Evolutionary conservation across 2,888 invertebrate species (phyloP).

Genomic region (Arrhopalites spinosus): DNA sequence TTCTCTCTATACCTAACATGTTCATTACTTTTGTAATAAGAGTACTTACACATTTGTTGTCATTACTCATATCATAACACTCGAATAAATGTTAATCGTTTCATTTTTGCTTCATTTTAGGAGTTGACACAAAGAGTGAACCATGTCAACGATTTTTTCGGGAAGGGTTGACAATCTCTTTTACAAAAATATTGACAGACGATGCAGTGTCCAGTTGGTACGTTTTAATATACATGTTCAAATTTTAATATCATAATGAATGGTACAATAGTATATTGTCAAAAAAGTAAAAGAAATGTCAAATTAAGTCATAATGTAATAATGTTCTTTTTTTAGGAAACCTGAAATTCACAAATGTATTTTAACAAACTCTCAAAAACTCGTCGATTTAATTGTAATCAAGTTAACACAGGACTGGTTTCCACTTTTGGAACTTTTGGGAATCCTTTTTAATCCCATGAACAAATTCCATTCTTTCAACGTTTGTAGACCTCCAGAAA

Average conservation of each 20-base stretch:
- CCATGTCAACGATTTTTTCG: constrained; percentile 93
- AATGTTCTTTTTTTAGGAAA: constrained; percentile 62
- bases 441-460: constrained; percentile 92
- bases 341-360: constrained; percentile 95
- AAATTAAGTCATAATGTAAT: no score
- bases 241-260: no score
- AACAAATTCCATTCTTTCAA: constrained; percentile 94
- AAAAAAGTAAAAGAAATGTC: no score
- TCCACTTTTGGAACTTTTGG: constrained; percentile 85
- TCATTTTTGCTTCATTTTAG: constrained; percentile 62
- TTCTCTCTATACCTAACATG: not conserved
- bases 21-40: no score
- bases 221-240: no score
- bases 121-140: constrained; percentile 84
- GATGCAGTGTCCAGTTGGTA: constrained; percentile 95
- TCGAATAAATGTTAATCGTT: no score
- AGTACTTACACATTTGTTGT: no score
- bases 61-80: no score
- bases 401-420: constrained; percentile 90
- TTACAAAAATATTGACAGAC: constrained; percentile 94
- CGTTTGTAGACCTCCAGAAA: constrained; percentile 75
- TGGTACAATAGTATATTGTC: no score
- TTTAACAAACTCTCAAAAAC: constrained; percentile 86
- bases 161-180: constrained; percentile 90
- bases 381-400: constrained; percentile 89